phyloP scores from a whole-genome alignment of 2,888 invertebrate species.

The Keiferia lycopersicella region DNA sequence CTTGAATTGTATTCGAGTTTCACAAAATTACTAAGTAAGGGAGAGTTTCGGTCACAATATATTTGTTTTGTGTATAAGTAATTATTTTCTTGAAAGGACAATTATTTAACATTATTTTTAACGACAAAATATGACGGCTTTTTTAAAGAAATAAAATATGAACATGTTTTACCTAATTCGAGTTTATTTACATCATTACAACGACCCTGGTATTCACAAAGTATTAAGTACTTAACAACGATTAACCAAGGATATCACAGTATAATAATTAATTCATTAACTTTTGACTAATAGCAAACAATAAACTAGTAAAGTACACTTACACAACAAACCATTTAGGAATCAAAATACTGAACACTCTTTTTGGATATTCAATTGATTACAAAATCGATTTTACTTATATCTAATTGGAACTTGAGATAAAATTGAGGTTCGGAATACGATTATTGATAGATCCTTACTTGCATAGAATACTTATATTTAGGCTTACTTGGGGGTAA shows the following conservation, averaged over 20 bases:
- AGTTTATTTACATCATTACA: conserved; percentile 62
- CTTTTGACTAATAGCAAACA: conserved; percentile 5
- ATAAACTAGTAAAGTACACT: conserved; percentile 21
- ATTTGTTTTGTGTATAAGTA: not conserved
- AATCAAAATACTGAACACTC: conserved; percentile 63
- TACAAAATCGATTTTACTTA: conserved; percentile 32
- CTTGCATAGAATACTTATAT: no score
- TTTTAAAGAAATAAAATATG: conserved; percentile 33
- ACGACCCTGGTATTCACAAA: conserved; percentile 49
- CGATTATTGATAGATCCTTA: no score
- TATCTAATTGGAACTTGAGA: conserved; percentile 23
- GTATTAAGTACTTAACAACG: conserved; percentile 41
- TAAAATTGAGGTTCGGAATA: no score
- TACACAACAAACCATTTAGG: conserved; percentile 26
- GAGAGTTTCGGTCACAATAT: no score
- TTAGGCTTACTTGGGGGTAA: no score
- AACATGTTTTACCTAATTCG: conserved; percentile 46
- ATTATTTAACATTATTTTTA: no score
- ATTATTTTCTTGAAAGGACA: not conserved
- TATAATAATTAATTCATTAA: conserved; percentile 55
- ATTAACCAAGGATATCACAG: conserved; percentile 69
- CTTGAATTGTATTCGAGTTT: not conserved
- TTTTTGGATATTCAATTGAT: conserved; percentile 56
- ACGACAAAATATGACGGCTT: not conserved
- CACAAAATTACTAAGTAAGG: not conserved